These are phyloP conservation scores for Drosophila busckii DNA, from an alignment of 1,140 invertebrate species.

Conservation along the genomic window DNA sequence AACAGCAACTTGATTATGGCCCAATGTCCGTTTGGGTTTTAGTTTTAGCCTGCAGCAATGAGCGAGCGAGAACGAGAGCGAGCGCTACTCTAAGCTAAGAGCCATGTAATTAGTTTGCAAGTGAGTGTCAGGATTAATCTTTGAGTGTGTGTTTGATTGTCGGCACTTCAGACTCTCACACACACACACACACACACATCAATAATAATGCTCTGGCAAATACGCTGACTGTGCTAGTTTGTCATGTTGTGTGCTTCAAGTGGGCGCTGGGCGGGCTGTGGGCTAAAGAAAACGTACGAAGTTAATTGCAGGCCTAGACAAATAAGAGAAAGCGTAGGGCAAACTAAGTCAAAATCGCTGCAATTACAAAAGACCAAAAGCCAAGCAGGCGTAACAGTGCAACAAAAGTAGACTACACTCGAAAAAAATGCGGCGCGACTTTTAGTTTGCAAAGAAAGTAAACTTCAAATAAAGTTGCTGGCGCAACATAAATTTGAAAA, in stretches of 20 bases:
- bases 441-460: too few species aligned
- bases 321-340: constrained; percentile 22
- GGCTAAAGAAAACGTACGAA: constrained; percentile 63
- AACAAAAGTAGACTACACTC: too few species aligned
- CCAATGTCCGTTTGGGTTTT: constrained; percentile 37
- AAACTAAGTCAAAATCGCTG: too few species aligned
- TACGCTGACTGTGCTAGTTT: constrained; percentile 29
- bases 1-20: constrained; percentile 48
- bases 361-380: too few species aligned
- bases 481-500: too few species aligned
- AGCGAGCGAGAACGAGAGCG: constrained; percentile 4
- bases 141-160: constrained; percentile 76
- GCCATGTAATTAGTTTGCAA: constrained; percentile 76
- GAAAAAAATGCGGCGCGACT: too few species aligned
- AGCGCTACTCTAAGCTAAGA: constrained; percentile 56
- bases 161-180: constrained; percentile 44
- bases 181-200: constrained; percentile 10
- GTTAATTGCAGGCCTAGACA: constrained; percentile 65
- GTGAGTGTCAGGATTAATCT: constrained; percentile 76
- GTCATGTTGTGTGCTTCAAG: neutral
- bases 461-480: too few species aligned
- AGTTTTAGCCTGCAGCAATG: constrained; percentile 19
- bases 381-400: too few species aligned
- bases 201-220: constrained; percentile 60
- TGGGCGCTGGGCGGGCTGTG: constrained; percentile 6